Percentiles rank a stretch among this genome's conserved stretches.
Conservation (phyloP, 2,797 vertebrate genomes). For the Intellagama lesueurii region DNA sequence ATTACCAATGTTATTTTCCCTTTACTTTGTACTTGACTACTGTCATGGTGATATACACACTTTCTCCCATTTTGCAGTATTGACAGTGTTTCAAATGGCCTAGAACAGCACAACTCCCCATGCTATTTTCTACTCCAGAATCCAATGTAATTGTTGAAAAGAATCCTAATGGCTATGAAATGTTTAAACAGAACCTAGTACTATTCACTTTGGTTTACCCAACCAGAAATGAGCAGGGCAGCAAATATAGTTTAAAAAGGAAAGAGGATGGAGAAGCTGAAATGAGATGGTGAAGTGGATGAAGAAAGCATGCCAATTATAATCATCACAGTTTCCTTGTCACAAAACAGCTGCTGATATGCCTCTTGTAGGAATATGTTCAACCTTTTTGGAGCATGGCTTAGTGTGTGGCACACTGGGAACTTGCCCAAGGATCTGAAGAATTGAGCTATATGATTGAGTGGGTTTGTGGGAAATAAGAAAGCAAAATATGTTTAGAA, state of each 20-base stretch:
- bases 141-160: neutral
- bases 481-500: neutral
- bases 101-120: neutral
- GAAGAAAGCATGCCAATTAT: conserved; percentile 42
- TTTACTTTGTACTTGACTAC: neutral
- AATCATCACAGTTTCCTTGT: conserved; percentile 77
- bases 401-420: conserved; percentile 74
- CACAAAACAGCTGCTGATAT: conserved; percentile 81
- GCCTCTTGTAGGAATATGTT: conserved; percentile 70
- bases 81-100: neutral
- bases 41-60: neutral
- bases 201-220: neutral
- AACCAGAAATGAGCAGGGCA: neutral
- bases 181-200: neutral
- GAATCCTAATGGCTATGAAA: neutral
- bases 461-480: neutral
- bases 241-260: neutral
- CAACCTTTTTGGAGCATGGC: conserved; percentile 78
- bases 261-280: neutral
- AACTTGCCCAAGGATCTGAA: conserved; percentile 75
- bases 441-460: neutral
- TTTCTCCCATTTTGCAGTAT: neutral
- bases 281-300: neutral
- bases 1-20: neutral
- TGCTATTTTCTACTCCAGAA: no score